Evolutionary conservation across 2,113 vertebrate species (phyloP).

Genomic region (Phaetusa simplex): DNA sequence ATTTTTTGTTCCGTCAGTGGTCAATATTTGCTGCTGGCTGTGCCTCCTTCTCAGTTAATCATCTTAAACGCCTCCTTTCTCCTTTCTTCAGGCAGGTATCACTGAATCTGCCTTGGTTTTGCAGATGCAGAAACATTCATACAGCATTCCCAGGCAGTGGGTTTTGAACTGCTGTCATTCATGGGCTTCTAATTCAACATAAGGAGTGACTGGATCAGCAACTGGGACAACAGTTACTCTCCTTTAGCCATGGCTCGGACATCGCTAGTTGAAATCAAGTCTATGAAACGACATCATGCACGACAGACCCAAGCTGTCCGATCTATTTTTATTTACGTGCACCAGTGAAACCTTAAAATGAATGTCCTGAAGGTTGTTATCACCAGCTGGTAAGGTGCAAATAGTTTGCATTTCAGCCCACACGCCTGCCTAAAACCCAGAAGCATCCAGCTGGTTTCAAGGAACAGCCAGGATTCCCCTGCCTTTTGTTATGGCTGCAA

Average conservation of each 20-base stretch:
- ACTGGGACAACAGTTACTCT: not conserved
- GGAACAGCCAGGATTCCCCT: not conserved
- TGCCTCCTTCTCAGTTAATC: not conserved
- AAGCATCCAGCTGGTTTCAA: not conserved
- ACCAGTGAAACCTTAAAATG: not conserved
- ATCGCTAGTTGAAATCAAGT: not conserved
- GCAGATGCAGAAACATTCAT: not conserved
- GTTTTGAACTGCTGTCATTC: not conserved
- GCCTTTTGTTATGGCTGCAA: not conserved
- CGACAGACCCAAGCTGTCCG: not conserved
- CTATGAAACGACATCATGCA: not conserved
- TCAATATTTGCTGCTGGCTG: not conserved
- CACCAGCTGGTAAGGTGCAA: not conserved
- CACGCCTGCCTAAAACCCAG: not conserved
- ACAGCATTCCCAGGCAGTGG: not conserved
- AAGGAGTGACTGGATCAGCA: not conserved
- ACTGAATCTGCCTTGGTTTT: not conserved
- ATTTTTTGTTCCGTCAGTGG: not conserved
- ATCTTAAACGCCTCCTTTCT: not conserved
- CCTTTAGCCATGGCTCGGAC: not conserved
- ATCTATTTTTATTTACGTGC: not conserved
- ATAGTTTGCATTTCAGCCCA: not conserved
- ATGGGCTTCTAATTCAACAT: not conserved
- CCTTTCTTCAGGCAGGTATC: not conserved
- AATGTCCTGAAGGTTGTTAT: not conserved